A percentile compares a stretch with the other conserved stretches of the same genome.
Conservation (phyloP, 2,113 vertebrate species). For the Suncus etruscus region DNA sequence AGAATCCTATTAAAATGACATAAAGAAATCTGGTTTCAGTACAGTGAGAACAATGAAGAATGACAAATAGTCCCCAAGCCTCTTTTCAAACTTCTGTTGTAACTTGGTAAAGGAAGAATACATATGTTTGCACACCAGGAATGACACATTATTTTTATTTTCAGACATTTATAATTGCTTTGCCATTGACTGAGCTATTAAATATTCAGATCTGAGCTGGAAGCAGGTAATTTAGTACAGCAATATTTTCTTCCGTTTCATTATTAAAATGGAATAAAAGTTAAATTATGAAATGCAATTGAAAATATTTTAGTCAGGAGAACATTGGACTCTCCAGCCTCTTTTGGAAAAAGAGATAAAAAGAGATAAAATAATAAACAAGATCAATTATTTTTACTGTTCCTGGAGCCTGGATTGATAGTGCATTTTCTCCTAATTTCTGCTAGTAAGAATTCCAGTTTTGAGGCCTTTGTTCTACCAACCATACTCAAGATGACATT, state of each 20-base stretch:
- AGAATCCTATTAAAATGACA: conserved; percentile 33
- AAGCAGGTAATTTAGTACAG: conserved; percentile 74
- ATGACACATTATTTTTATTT: conserved; percentile 78
- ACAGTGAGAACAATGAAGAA: conserved; percentile 23
- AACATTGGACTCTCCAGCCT: background rate
- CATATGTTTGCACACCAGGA: conserved; percentile 74
- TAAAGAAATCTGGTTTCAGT: conserved; percentile 50
- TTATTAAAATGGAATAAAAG: conserved; percentile 69
- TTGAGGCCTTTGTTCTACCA: background rate
- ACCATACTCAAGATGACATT: background rate
- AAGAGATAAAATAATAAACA: background rate
- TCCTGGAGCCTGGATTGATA: background rate
- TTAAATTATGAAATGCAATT: conserved; percentile 54
- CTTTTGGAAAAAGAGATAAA: background rate
- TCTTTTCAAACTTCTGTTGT: conserved; percentile 58
- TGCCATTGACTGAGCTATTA: conserved; percentile 74
- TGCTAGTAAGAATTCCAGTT: background rate
- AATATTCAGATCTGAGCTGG: conserved; percentile 77
- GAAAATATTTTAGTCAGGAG: conserved; percentile 57
- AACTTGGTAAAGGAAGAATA: conserved; percentile 58
- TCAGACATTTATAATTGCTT: conserved; percentile 76
- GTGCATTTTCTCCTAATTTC: background rate
- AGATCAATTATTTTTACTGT: background rate
- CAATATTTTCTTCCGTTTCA: conserved; percentile 73
- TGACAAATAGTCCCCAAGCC: conserved; percentile 54